Conservation (phyloP, 1,140 invertebrate genomes). For the Agrilus planipennis region DNA sequence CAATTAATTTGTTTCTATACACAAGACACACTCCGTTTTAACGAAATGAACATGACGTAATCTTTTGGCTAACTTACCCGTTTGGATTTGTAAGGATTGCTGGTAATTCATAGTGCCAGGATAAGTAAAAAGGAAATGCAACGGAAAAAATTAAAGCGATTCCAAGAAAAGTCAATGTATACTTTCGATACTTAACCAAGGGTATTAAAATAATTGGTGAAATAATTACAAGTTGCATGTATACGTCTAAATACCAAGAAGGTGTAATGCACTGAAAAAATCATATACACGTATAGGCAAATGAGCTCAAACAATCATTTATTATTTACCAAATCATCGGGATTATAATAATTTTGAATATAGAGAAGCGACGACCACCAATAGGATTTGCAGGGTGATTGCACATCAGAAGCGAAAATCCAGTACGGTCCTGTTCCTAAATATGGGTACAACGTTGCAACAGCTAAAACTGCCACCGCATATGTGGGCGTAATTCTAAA, state of each 20-base stretch:
- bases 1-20: constrained; percentile 7
- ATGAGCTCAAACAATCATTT: constrained; percentile 1
- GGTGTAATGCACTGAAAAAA: constrained; percentile 31
- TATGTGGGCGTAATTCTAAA: constrained; percentile 19
- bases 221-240: constrained; percentile 33
- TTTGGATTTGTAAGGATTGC: constrained; percentile 12
- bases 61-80: constrained; percentile 2
- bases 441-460: constrained; percentile 39
- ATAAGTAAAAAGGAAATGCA: constrained; percentile 8
- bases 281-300: background rate
- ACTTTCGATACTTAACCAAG: constrained; percentile 17
- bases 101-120: constrained; percentile 13
- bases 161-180: constrained; percentile 2
- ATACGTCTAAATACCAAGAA: constrained; percentile 34
- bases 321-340: constrained; percentile 27
- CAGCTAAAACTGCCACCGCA: constrained; percentile 10
- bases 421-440: constrained; percentile 43
- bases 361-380: constrained; percentile 45
- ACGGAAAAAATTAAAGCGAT: constrained; percentile 3
- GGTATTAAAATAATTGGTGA: constrained; percentile 31
- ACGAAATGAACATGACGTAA: no score
- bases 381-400: constrained; percentile 31
- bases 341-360: constrained; percentile 40
- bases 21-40: no score
- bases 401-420: constrained; percentile 26